Evolutionary conservation across 2,797 vertebrate genomes (phyloP), one percentile per base, ranked within the genome.

Genomic region (Spinus pinus): DNA sequence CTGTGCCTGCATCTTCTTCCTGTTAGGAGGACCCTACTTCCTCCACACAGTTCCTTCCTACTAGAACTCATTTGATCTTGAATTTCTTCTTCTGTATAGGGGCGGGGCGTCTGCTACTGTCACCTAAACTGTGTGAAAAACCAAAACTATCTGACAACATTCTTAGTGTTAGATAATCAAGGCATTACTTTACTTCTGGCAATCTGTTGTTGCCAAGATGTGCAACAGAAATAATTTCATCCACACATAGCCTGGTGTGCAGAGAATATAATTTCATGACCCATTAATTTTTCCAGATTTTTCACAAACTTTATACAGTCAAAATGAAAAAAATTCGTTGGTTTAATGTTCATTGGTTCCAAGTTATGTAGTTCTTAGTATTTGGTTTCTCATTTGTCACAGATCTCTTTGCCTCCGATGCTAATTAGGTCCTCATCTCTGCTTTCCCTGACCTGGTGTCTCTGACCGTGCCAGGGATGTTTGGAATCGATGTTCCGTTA

Each of bases 91-190:
- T 37, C 22, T 27, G 22, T 27, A 6, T 14, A 27, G 17, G 8
- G 22, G 6, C 0, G 17, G 8, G 22, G 6, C 0, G 0, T 21
- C 19, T n/a, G 22, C 19, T 53, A 27, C 22, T 61, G 35, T 27
- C 25, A 62, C 15, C 2, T 2, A 51, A 62, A 53, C 25, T 33
- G 14, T 0, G 1, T 13, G 20, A 15, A 64, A 64, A 78, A 14
- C 9, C 6, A 24, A 53, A 53, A 64, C 16, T 24, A 20, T 64
- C 27, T 8, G 35, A 62, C 14, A 44, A 19, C 4, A 35, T 44
- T 64, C 41, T 53, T 64, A 24, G 25, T 64, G 21, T 53, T 44
- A 35, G 16, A 30, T 64, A 35, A 20, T 30, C 25, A 77, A 44
- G 21, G n/a, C 13, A 54, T 53, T 44, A 64, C 21, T 30, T 53